phyloP scores from a whole-genome alignment of 2,888 invertebrate genomes.

The Schrankia costaestrigalis region DNA sequence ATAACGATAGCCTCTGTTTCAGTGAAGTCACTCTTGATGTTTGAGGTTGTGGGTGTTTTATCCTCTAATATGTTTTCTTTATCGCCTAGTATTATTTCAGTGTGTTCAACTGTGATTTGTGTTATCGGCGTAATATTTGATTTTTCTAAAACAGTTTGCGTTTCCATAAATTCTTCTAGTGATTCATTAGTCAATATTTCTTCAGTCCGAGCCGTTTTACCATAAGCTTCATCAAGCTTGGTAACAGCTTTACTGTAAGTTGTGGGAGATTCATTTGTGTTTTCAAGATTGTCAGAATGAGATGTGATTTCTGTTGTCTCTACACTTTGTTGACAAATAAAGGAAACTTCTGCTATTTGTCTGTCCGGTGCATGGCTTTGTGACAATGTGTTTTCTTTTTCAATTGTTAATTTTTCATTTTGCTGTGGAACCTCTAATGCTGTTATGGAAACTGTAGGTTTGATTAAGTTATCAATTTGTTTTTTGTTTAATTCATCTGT shows the following conservation, averaged over 20 bases:
- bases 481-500: conserved; percentile 53
- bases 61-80: conserved; percentile 64
- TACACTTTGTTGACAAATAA: conserved; percentile 72
- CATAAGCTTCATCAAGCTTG: conserved; percentile 64
- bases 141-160: conserved; percentile 39
- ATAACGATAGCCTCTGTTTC: conserved; percentile 80
- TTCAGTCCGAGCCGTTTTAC: conserved; percentile 61
- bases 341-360: conserved; percentile 60
- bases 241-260: conserved; percentile 50
- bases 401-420: conserved; percentile 78
- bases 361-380: conserved; percentile 57
- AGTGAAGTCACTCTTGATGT: conserved; percentile 70
- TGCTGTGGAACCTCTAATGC: conserved; percentile 80
- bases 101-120: conserved; percentile 67
- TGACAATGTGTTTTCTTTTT: conserved; percentile 78
- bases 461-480: conserved; percentile 47
- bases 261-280: conserved; percentile 56
- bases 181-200: conserved; percentile 59
- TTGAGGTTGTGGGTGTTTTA: conserved; percentile 40
- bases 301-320: conserved; percentile 78
- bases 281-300: conserved; percentile 75
- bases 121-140: conserved; percentile 50
- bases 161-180: conserved; percentile 48
- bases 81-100: conserved; percentile 74
- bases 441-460: conserved; percentile 64